Percentiles rank a stretch among this genome's conserved stretches.
Evolutionary conservation across 1,140 invertebrate species (phyloP).

Genomic region (Pachypeltis micranthus): DNA sequence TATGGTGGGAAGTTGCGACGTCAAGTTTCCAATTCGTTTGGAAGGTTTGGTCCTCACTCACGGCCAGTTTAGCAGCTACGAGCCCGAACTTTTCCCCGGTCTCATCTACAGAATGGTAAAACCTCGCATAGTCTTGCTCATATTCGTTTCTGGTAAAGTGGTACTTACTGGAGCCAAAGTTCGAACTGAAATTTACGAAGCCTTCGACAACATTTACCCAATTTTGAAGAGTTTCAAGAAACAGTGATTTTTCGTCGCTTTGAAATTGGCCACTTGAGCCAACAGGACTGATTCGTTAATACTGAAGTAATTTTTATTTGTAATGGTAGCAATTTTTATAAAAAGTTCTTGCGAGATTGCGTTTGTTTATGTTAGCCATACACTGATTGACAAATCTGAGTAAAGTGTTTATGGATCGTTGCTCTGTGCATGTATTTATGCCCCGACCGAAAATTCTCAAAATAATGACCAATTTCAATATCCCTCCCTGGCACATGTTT

Average conservation of each 20-base stretch:
- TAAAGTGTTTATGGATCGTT: too few species aligned
- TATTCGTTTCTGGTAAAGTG: slow-evolving; percentile 97
- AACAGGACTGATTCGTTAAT: slow-evolving; percentile 28
- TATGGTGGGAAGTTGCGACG: slow-evolving; percentile 95
- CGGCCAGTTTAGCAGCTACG: slow-evolving; percentile 86
- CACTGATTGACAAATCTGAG: too few species aligned
- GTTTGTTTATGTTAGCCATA: too few species aligned
- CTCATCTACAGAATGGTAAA: slow-evolving; percentile 95
- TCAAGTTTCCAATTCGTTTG: slow-evolving; percentile 92
- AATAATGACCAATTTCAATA: too few species aligned
- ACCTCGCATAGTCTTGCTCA: slow-evolving; percentile 86
- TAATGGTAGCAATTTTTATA: too few species aligned
- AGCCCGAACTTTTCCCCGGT: slow-evolving; percentile 89
- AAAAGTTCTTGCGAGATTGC: too few species aligned
- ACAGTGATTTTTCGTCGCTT: too few species aligned
- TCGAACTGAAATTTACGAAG: slow-evolving; percentile 95
- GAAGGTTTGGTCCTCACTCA: slow-evolving; percentile 91
- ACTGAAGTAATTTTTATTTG: too few species aligned
- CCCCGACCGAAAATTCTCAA: too few species aligned
- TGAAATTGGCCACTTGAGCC: slow-evolving; percentile 25
- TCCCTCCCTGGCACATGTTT: too few species aligned
- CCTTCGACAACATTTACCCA: slow-evolving; percentile 99
- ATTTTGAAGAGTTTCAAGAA: slow-evolving; percentile 99
- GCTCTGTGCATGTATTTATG: too few species aligned
- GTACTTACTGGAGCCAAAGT: slow-evolving; percentile 97